Evolutionary conservation across 2,888 invertebrate genomes (phyloP).

Genomic region (Heliconius charithonia): DNA sequence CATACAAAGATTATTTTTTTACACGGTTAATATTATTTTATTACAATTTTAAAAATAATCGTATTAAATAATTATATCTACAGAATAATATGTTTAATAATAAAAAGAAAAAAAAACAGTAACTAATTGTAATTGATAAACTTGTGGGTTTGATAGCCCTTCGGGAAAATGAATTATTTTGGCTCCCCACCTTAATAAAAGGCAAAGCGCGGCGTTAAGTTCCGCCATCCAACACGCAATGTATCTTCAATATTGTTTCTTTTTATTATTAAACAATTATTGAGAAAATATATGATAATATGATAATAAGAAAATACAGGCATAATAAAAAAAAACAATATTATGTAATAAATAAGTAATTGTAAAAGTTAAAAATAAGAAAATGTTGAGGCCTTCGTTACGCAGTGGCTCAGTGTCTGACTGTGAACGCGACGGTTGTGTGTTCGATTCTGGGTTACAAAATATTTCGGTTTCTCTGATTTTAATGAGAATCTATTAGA

Average conservation of each 20-base stretch:
- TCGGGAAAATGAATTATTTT: no score
- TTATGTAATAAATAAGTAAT: not conserved
- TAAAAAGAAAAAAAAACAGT: not conserved
- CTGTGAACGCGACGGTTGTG: not conserved
- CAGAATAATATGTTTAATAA: not conserved
- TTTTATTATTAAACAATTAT: not conserved
- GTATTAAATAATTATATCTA: conserved; percentile 2
- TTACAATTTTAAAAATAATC: not conserved
- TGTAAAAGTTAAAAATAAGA: not conserved
- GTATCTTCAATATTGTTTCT: not conserved
- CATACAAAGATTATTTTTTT: conserved; percentile 10
- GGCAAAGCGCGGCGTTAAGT: not conserved
- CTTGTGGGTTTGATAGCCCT: not conserved
- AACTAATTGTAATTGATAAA: not conserved
- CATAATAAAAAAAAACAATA: no score
- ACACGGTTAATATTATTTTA: not conserved
- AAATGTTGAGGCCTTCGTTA: not conserved
- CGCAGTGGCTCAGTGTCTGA: not conserved
- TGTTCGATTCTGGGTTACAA: not conserved
- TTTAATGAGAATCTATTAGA: no score
- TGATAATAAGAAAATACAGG: conserved; percentile 2
- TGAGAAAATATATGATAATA: not conserved
- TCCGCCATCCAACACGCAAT: not conserved
- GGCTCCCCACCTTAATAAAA: not conserved
- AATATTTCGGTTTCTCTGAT: not conserved